Conservation (phyloP, 2,797 vertebrate species). For the Pygocentrus nattereri region DNA sequence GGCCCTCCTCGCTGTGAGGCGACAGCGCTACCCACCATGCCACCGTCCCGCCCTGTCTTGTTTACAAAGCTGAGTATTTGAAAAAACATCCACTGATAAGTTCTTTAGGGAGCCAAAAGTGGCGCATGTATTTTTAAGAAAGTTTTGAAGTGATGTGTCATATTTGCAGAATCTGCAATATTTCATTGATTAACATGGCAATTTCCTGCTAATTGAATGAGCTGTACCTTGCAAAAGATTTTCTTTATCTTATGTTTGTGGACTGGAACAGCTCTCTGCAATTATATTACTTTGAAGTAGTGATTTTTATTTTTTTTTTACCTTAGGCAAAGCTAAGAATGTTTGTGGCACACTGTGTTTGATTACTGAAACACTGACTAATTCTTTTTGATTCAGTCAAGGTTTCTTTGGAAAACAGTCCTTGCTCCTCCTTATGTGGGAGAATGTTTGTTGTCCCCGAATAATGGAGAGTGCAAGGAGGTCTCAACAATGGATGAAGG, state of each 20-base stretch:
- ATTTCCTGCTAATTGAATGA: background rate
- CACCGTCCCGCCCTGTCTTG: no score
- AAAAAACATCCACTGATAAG: no score
- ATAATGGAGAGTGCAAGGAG: background rate
- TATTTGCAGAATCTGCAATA: background rate
- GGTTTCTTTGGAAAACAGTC: background rate
- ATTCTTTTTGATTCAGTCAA: slow-evolving; percentile 10
- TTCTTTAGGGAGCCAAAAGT: background rate
- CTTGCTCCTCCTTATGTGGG: background rate
- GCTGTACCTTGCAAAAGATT: background rate
- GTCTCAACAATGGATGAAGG: background rate
- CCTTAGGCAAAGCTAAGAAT: background rate
- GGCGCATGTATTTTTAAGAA: background rate
- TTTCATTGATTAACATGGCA: background rate
- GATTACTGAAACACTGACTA: slow-evolving; percentile 3
- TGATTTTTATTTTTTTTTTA: background rate
- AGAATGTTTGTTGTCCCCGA: background rate
- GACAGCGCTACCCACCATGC: no score
- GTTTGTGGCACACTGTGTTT: background rate
- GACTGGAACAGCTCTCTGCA: background rate
- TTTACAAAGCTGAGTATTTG: no score
- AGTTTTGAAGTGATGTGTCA: background rate
- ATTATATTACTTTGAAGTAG: slow-evolving; percentile 10
- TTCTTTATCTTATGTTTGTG: slow-evolving; percentile 8
- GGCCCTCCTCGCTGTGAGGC: no score